Base-by-base conservation (phyloP, 2,888 invertebrate genomes). In the Sthenelais limicola region DNA sequence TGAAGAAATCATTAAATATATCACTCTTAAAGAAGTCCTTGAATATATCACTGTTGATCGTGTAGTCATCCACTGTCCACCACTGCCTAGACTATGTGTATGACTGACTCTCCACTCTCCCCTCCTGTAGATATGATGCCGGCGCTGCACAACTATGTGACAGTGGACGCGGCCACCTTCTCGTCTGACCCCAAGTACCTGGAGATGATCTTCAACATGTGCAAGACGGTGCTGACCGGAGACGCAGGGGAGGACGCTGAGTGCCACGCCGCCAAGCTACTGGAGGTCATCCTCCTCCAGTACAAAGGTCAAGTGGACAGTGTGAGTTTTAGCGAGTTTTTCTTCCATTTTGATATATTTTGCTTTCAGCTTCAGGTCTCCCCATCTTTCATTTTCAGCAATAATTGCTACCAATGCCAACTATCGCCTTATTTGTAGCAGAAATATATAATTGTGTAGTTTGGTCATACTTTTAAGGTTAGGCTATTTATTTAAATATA, bases 101-200 rank as follows among this genome's bases (percentile, higher is more conserved):
- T n/a, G n/a, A n/a, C n/a, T n/a, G n/a, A n/a, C n/a, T n/a, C 24
- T 52, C 15, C 15, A 52, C 26, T 56, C n/a, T 28, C 4, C 30
- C 3, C 48, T 38, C 7, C 80, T 82, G 92, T 93, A 74, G 99
- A 99, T 84, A 96, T 99, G 94, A 98, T 98, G 97, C 97, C 98
- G 0, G 94, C 96, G 5, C 90, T 99, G 35, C 97, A 99, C 89
- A 98, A 98, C 89, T 99, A 97, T 88, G 93, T 99, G 68, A 97
- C 96, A 0, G 94, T 98, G 1, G 98, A 98, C 86, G 96, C 97
- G 0, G 92, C 93, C 73, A 94, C 95, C 18, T 98, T 99, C 88
- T 90, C 98, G 43, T 93, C 95, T 0, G 94, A 96, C 85, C 94
- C 95, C 82, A 93, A 95, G 86, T 92, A 96, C 79, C 91, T 98